A percentile compares a stretch with the other conserved stretches of the same genome.
These are phyloP conservation scores for Coleophora flavipennella DNA, from an alignment of 2,888 invertebrate species.

Conservation along the genomic window DNA sequence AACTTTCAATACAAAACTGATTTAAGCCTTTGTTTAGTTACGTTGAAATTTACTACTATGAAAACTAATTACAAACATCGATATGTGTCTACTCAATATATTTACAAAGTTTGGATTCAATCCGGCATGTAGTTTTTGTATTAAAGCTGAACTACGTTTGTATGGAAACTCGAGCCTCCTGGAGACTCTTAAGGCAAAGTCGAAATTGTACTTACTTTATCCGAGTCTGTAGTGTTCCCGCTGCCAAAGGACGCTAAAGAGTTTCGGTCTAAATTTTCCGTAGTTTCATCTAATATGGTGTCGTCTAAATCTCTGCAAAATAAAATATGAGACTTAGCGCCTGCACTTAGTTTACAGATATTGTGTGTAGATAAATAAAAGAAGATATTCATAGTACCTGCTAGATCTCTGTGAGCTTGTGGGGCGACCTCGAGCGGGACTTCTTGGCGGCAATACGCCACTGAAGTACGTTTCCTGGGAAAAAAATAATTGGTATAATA, in stretches of 20 bases:
- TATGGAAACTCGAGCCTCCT: no score
- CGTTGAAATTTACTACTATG: no score
- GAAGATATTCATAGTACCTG: slow-evolving; percentile 60
- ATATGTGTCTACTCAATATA: no score
- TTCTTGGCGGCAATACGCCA: slow-evolving; percentile 84
- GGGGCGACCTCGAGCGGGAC: slow-evolving; percentile 82
- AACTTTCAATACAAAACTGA: no score
- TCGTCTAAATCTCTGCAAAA: slow-evolving; percentile 88
- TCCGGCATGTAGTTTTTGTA: no score
- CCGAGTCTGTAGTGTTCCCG: slow-evolving; percentile 94
- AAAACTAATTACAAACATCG: no score
- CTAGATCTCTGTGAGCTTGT: slow-evolving; percentile 83
- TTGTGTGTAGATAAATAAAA: not conserved
- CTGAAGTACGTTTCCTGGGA: slow-evolving; percentile 91
- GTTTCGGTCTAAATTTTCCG: slow-evolving; percentile 89
- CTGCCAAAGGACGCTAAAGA: slow-evolving; percentile 93
- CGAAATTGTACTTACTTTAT: slow-evolving; percentile 80
- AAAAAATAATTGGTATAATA: not conserved
- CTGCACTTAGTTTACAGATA: not conserved
- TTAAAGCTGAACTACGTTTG: no score
- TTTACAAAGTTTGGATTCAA: no score
- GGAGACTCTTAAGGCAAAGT: no score
- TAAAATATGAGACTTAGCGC: not conserved
- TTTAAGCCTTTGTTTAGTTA: no score
- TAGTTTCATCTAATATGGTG: slow-evolving; percentile 85